Conservation (phyloP, 1,140 invertebrate genomes). For the Heterodera carotae region DNA sequence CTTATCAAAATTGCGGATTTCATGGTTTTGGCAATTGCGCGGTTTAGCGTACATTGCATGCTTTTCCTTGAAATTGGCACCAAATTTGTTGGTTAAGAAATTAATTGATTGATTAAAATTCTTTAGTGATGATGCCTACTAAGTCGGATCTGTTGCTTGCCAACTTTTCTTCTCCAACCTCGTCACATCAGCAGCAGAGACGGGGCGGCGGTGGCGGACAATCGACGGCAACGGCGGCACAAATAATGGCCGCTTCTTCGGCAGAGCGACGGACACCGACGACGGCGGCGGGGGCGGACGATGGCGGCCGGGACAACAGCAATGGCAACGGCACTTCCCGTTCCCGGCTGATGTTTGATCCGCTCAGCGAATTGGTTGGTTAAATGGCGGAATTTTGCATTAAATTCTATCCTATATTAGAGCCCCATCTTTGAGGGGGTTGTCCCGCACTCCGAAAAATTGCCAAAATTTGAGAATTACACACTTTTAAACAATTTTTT, state of each 20-base stretch:
- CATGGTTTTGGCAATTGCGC: too few species aligned
- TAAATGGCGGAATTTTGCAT: neutral
- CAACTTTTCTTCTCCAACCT: conserved; percentile 10
- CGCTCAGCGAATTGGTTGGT: conserved; percentile 54
- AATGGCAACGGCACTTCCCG: conserved; percentile 44
- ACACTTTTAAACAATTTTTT: too few species aligned
- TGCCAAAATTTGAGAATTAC: too few species aligned
- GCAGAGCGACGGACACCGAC: neutral
- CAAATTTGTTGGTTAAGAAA: too few species aligned
- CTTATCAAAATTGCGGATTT: too few species aligned
- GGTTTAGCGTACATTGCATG: too few species aligned
- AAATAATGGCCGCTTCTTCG: too few species aligned
- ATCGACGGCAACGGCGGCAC: neutral
- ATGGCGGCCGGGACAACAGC: neutral
- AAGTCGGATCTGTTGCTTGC: neutral
- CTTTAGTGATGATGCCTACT: neutral
- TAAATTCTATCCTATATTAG: neutral
- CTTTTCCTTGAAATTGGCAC: too few species aligned
- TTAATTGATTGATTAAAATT: too few species aligned
- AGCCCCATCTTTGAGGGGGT: too few species aligned
- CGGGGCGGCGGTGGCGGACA: neutral
- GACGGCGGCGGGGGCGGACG: neutral
- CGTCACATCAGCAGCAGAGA: conserved; percentile 9
- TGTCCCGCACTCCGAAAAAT: too few species aligned
- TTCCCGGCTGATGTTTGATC: conserved; percentile 65